Percentiles rank a stretch among this genome's conserved stretches.
phyloP scores from a whole-genome alignment of 2,888 invertebrate genomes.

The Acrobasis suavella region DNA sequence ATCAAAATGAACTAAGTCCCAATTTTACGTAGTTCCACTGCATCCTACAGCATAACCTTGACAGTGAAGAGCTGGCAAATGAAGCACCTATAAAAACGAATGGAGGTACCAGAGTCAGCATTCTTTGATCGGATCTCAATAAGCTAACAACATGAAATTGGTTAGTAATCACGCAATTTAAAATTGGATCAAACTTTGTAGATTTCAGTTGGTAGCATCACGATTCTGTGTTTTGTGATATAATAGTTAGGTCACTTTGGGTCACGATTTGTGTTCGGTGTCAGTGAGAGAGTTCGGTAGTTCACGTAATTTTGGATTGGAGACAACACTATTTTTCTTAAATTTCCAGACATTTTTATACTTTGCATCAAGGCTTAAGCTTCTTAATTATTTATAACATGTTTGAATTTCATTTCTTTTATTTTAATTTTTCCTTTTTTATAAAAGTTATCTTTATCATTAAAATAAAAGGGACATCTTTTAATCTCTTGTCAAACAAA shows the following conservation, averaged over 20 bases:
- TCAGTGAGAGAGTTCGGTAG: neutral
- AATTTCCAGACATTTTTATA: slow-evolving; percentile 40
- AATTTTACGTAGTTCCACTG: slow-evolving; percentile 22
- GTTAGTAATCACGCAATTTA: slow-evolving; percentile 49
- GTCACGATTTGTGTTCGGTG: slow-evolving; percentile 21
- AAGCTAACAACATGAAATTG: slow-evolving; percentile 71
- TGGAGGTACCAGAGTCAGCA: slow-evolving; percentile 48
- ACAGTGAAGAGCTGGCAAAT: slow-evolving; percentile 49
- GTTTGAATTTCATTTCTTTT: too few relatives aligned
- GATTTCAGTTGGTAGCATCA: neutral
- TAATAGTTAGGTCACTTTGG: slow-evolving; percentile 7
- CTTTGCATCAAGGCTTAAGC: too few relatives aligned
- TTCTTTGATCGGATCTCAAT: slow-evolving; percentile 56
- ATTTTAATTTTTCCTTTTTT: too few relatives aligned
- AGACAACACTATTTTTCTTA: neutral
- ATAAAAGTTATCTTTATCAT: too few relatives aligned
- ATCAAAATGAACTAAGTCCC: slow-evolving; percentile 7
- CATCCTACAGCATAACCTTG: slow-evolving; percentile 61
- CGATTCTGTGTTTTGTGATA: neutral
- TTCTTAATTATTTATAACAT: too few relatives aligned
- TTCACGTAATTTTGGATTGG: slow-evolving; percentile 1
- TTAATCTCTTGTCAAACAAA: too few relatives aligned
- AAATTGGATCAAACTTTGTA: slow-evolving; percentile 10
- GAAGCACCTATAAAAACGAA: slow-evolving; percentile 63
- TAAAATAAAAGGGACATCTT: too few relatives aligned